These are phyloP conservation scores for Plagodis dolabraria DNA, from an alignment of 2,888 invertebrate species.

Conservation along the genomic window DNA sequence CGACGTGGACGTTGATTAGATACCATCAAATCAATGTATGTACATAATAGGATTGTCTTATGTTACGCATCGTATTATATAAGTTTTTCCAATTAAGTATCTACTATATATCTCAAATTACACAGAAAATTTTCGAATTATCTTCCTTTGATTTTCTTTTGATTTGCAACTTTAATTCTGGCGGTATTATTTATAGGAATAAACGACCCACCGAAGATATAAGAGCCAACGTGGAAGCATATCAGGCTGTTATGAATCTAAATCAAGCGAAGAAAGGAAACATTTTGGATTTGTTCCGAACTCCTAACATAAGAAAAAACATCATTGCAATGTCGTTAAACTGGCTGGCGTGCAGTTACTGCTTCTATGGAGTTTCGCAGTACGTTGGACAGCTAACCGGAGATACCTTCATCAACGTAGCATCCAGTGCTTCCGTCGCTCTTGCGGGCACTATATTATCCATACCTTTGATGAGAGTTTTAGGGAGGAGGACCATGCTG, in stretches of 20 bases:
- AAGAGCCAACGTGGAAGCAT: slow-evolving; percentile 65
- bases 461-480: slow-evolving; percentile 86
- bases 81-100: too few species aligned
- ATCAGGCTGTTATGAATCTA: slow-evolving; percentile 58
- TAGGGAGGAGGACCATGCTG: slow-evolving; percentile 88
- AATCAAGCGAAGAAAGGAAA: slow-evolving; percentile 77
- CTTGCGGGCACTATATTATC: slow-evolving; percentile 84
- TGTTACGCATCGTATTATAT: too few species aligned
- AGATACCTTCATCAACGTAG: slow-evolving; percentile 92
- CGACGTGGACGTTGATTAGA: too few species aligned
- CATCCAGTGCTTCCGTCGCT: slow-evolving; percentile 88
- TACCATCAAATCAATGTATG: too few species aligned
- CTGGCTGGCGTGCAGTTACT: slow-evolving; percentile 92
- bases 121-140: too few species aligned
- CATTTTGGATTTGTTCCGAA: slow-evolving; percentile 88
- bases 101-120: too few species aligned
- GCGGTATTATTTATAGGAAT: slow-evolving; percentile 60
- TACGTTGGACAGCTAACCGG: slow-evolving; percentile 92
- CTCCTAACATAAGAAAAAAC: slow-evolving; percentile 88
- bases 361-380: slow-evolving; percentile 92
- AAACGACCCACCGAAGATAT: slow-evolving; percentile 76
- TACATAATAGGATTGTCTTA: too few species aligned
- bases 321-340: slow-evolving; percentile 89
- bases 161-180: too few species aligned
- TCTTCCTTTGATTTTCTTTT: too few species aligned